These are phyloP conservation scores for Thalassoma bifasciatum DNA, from an alignment of 2,113 vertebrate genomes.

Conservation along the genomic window DNA sequence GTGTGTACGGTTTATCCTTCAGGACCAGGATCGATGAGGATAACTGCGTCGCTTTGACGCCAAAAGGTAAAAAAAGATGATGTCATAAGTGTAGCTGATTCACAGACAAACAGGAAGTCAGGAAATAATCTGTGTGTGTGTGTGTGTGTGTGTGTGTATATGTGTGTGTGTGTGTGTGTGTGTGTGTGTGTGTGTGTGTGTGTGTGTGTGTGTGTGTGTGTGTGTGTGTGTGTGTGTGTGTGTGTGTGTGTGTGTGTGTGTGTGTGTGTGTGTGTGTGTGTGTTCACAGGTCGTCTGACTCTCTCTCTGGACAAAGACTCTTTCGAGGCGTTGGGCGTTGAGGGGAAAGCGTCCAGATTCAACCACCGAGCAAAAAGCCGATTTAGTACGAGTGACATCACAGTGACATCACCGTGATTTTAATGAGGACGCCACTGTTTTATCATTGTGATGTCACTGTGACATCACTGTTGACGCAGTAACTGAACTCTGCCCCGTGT, in stretches of 20 bases:
- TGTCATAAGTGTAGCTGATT: no score
- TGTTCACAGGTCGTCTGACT: conserved; percentile 87
- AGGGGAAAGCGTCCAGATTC: conserved; percentile 88
- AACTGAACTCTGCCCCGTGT: neutral
- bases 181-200: no score
- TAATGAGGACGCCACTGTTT: no score
- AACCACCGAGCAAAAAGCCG: conserved; percentile 84
- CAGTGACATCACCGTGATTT: neutral
- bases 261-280: neutral
- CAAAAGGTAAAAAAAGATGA: conserved; percentile 83
- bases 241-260: no score
- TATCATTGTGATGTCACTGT: neutral
- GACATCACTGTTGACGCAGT: neutral
- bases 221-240: no score
- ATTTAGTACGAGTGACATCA: conserved; percentile 83
- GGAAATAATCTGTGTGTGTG: no score
- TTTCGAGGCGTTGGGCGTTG: conserved; percentile 90
- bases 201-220: neutral
- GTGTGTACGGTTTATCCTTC: conserved; percentile 86
- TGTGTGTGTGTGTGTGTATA: no score
- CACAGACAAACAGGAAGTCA: no score
- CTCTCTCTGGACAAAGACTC: conserved; percentile 94
- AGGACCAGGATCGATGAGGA: conserved; percentile 92
- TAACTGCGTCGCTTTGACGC: conserved; percentile 86
- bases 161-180: no score